phyloP scores from a whole-genome alignment of 2,797 vertebrate species.

The Bovichtus variegatus region DNA sequence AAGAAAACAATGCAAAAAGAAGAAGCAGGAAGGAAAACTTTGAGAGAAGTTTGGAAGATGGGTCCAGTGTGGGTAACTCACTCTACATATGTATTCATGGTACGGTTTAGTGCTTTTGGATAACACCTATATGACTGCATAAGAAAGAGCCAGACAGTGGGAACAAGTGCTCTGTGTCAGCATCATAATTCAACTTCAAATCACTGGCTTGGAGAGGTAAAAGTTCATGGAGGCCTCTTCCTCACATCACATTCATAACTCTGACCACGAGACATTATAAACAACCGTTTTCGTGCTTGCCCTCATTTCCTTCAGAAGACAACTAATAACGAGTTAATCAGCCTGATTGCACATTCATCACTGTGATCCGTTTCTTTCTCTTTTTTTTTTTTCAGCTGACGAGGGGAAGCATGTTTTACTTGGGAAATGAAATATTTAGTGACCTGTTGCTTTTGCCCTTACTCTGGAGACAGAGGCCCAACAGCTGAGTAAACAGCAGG shows the following conservation, averaged over 20 bases:
- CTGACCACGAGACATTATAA: conserved; percentile 81
- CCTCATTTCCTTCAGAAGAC: conserved; percentile 87
- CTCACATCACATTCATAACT: conserved; percentile 80
- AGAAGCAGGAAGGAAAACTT: conserved; percentile 5
- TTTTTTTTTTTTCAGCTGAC: conserved; percentile 71
- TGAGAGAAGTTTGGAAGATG: conserved; percentile 17
- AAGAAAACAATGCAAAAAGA: not conserved
- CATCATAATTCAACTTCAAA: conserved; percentile 45
- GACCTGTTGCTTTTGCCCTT: conserved; percentile 83
- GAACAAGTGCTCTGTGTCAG: conserved; percentile 7
- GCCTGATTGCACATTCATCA: conserved; percentile 91
- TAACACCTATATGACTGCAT: not conserved
- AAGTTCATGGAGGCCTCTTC: conserved; percentile 74
- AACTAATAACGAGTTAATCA: conserved; percentile 88
- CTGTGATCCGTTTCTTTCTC: conserved; percentile 78
- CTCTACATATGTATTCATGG: not conserved
- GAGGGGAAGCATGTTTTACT: conserved; percentile 86
- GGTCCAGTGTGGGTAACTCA: not conserved
- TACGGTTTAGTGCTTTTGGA: not conserved
- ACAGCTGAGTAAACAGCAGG: conserved; percentile 83
- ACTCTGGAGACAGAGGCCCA: conserved; percentile 80
- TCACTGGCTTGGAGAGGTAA: conserved; percentile 52
- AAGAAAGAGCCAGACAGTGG: conserved; percentile 36
- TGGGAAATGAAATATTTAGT: conserved; percentile 91
- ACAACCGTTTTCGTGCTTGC: conserved; percentile 80